These are phyloP conservation scores for Galerucella pusilla DNA, from an alignment of 2,888 invertebrate species.

Conservation along the genomic window DNA sequence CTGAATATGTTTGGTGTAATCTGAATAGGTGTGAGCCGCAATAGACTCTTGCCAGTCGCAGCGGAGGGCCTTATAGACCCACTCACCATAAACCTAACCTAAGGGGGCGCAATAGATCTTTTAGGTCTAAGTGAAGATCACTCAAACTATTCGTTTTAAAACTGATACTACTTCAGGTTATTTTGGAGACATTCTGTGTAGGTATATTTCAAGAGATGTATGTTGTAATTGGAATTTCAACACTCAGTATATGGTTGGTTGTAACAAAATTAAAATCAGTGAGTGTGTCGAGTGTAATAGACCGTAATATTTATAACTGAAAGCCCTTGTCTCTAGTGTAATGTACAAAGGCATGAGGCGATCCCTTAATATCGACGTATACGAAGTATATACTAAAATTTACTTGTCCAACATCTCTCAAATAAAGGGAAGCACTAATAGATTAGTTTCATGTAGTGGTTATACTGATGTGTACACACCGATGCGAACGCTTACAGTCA, in stretches of 20 bases:
- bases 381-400: slow-evolving; percentile 18
- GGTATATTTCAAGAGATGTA: no score
- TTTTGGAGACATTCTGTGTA: no score
- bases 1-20: no score
- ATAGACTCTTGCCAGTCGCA: no score
- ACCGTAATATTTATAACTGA: slow-evolving; percentile 14
- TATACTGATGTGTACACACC: slow-evolving; percentile 7
- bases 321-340: slow-evolving; percentile 6
- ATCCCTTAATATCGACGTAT: slow-evolving; percentile 18
- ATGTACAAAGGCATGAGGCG: slow-evolving; percentile 6
- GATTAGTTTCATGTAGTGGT: slow-evolving; percentile 33
- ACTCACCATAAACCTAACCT: no score
- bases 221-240: neutral
- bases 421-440: slow-evolving; percentile 31
- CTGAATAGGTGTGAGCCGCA: no score
- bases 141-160: no score
- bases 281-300: slow-evolving; percentile 9
- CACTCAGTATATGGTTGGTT: neutral
- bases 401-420: slow-evolving; percentile 20
- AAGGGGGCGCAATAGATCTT: no score
- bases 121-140: no score
- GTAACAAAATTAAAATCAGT: slow-evolving; percentile 4
- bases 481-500: neutral
- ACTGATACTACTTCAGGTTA: no score
- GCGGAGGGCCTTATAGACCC: no score